Evolutionary conservation across 1,140 invertebrate species (phyloP), one percentile per base, ranked within the genome.

Genomic region (Lycorma delicatula): DNA sequence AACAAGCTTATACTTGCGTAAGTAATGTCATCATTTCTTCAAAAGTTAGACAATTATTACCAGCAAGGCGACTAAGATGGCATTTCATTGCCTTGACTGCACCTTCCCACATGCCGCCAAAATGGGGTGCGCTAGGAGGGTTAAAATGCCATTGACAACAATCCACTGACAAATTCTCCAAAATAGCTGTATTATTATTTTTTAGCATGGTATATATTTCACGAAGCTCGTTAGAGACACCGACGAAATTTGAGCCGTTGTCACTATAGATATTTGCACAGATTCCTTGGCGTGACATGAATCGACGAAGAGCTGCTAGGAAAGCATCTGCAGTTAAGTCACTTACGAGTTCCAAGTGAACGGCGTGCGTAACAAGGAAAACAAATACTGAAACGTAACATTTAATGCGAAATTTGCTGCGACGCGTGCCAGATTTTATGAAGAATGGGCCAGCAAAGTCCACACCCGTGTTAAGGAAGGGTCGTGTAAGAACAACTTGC

Each of bases 281-380:
- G 16, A 64, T 52, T 28, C 73, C 73, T 46, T 74, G 59, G 3
- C 71, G 59, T 5, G 66, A 55, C 2, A 68, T 60, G 58, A 78
- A 77, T 26, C 74, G 56, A 13, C 64, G 58, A 1, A 77, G 56
- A 3, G 68, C 64, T 9, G 68, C 59, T 1, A 75, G 51, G 48
- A 77, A 76, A 1, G 62, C 61, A 36, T 72, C 66, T 0, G 74
- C 68, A 2, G 68, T 62, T 4, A 76, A 46, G 58, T 70, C 62
- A 0, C 64, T 63, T 0, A 75, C 72, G 0, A 73, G 20, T 59
- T 77, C 74, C 11, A 78, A 56, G 56, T 76, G 74, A 20, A 75
- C 54, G 2, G 71, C 75, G 38, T 66, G 68, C 1, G 71, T 72
- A n/a, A n/a, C n/a, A n/a, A n/a, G 2, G 52, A 73, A 77, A 5